Conservation (phyloP, 2,797 vertebrate genomes). For the Catostomus latipinnis region DNA sequence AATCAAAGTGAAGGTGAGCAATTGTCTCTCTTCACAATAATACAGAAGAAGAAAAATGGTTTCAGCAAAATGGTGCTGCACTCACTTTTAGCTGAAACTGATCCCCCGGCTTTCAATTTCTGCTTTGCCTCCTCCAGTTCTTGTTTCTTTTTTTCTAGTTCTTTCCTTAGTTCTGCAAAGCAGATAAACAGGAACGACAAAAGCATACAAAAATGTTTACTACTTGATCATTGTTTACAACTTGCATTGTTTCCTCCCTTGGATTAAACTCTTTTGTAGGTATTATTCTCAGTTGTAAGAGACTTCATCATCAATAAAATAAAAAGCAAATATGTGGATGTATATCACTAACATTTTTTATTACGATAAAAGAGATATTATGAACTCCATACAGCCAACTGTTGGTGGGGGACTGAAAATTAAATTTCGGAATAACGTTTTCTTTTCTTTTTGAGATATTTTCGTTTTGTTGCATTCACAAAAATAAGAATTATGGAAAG, state of each 20-base stretch:
- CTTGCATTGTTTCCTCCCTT: too few relatives aligned
- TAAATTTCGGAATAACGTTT: too few relatives aligned
- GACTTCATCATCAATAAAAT: too few relatives aligned
- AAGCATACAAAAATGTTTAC: neutral
- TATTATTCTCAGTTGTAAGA: too few relatives aligned
- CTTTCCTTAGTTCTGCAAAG: conserved; percentile 53
- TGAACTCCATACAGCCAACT: too few relatives aligned
- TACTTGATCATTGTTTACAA: too few relatives aligned
- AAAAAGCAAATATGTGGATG: too few relatives aligned
- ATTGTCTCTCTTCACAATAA: neutral
- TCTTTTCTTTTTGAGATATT: neutral
- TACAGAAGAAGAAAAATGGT: neutral
- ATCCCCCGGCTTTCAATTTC: conserved; percentile 25
- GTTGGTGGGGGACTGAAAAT: too few relatives aligned
- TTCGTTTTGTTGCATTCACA: neutral
- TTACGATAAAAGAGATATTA: too few relatives aligned
- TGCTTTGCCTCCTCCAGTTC: conserved; percentile 54
- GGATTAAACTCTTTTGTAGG: too few relatives aligned
- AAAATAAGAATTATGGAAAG: neutral
- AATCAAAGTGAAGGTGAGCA: neutral
- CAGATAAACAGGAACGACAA: neutral
- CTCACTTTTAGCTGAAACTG: conserved; percentile 21
- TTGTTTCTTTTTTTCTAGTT: conserved; percentile 56
- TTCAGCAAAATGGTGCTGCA: neutral
- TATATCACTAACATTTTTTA: too few relatives aligned